phyloP scores from a whole-genome alignment of 2,797 vertebrate genomes.

The Macroramphosus scolopax region DNA sequence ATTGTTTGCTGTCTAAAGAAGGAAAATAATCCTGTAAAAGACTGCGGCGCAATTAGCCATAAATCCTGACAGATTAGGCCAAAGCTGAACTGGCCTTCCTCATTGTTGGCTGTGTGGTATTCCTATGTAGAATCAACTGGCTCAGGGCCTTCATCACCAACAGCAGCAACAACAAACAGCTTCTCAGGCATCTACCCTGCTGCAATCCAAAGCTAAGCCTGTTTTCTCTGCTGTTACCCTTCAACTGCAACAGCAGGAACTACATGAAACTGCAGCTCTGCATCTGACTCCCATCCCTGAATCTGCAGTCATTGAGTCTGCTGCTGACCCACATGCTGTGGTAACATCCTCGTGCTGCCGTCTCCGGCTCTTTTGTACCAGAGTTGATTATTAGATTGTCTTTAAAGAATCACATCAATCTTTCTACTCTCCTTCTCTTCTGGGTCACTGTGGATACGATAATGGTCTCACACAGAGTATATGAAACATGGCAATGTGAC shows the following conservation, averaged over 20 bases:
- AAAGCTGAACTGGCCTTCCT: slow-evolving; percentile 25
- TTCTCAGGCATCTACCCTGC: slow-evolving; percentile 52
- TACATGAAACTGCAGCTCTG: slow-evolving; percentile 47
- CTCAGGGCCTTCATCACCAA: slow-evolving; percentile 78
- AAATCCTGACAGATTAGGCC: background rate
- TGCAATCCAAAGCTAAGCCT: slow-evolving; percentile 66
- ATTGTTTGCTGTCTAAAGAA: background rate
- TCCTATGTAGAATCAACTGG: slow-evolving; percentile 77
- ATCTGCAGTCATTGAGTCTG: slow-evolving; percentile 49
- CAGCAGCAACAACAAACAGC: slow-evolving; percentile 65
- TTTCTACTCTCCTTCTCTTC: slow-evolving; percentile 20
- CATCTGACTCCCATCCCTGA: slow-evolving; percentile 66
- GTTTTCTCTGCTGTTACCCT: slow-evolving; percentile 53
- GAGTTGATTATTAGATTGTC: slow-evolving; percentile 30
- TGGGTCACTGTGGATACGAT: slow-evolving; percentile 4
- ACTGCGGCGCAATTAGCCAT: too few species aligned
- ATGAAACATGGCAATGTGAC: slow-evolving; percentile 1
- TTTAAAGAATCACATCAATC: slow-evolving; percentile 40
- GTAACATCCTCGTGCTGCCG: slow-evolving; percentile 65
- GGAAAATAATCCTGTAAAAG: background rate
- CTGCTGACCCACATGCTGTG: slow-evolving; percentile 59
- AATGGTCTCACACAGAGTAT: too few species aligned
- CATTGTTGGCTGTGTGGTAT: slow-evolving; percentile 55
- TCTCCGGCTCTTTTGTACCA: slow-evolving; percentile 45
- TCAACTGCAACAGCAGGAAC: slow-evolving; percentile 41